These are phyloP conservation scores for Acipenser ruthenus DNA, from an alignment of 2,797 vertebrate genomes.

Conservation along the genomic window DNA sequence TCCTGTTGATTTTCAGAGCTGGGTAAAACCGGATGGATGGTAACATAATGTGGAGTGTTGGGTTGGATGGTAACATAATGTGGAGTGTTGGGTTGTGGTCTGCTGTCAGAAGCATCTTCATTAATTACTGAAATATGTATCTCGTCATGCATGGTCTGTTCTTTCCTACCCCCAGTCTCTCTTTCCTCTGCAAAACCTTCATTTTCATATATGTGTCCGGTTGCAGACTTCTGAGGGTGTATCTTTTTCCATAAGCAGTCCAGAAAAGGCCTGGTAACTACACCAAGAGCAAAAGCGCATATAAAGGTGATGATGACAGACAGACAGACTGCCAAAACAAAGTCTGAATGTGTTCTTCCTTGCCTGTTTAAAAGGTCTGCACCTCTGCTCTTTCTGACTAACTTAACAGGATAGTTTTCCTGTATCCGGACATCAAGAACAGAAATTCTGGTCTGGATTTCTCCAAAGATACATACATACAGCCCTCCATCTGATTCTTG, in stretches of 20 bases:
- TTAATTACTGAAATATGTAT: slow-evolving; percentile 37
- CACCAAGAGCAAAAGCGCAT: slow-evolving; percentile 76
- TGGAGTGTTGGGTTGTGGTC: slow-evolving; percentile 29
- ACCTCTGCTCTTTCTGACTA: slow-evolving; percentile 40
- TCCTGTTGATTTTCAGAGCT: neutral
- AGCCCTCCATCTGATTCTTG: slow-evolving; percentile 43
- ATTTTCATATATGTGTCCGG: slow-evolving; percentile 51
- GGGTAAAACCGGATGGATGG: slow-evolving; percentile 15
- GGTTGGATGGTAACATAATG: slow-evolving; percentile 46
- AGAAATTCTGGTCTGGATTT: slow-evolving; percentile 30
- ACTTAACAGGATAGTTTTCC: slow-evolving; percentile 14
- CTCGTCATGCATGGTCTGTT: slow-evolving; percentile 46
- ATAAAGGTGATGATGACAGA: slow-evolving; percentile 77
- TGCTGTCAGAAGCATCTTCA: slow-evolving; percentile 19
- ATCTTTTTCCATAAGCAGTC: slow-evolving; percentile 53
- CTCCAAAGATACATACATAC: slow-evolving; percentile 48
- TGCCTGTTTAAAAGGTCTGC: neutral
- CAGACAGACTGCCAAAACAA: slow-evolving; percentile 67
- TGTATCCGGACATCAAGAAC: slow-evolving; percentile 50
- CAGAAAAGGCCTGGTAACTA: slow-evolving; percentile 66
- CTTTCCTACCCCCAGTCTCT: slow-evolving; percentile 19
- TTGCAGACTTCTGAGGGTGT: slow-evolving; percentile 24
- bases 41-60: slow-evolving; percentile 45
- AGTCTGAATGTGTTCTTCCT: slow-evolving; percentile 28
- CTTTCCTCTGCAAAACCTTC: slow-evolving; percentile 51